Evolutionary conservation across 2,113 vertebrate species (phyloP).

Genomic region (sheep (Ovis aries)): ARS-UI_Ramb_v3.0 NC_056057.1:87393001-87393500

Average conservation of each 20-base stretch:
- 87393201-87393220: background rate
- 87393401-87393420: background rate
- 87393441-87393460: fast-evolving
- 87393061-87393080: background rate
- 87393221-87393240: background rate
- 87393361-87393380: background rate
- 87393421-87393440: background rate
- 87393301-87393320: background rate
- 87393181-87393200: background rate
- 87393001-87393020: background rate
- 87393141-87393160: background rate
- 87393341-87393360: background rate
- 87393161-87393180: background rate
- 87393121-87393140: background rate
- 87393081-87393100: background rate
- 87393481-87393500: background rate
- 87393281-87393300: background rate
- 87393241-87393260: background rate
- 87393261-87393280: background rate
- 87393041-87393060: background rate
- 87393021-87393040: background rate
- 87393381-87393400: background rate
- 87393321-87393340: background rate
- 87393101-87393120: background rate
- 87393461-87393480: background rate